These are phyloP conservation scores for Eristalinus aeneus DNA, from an alignment of 2,888 invertebrate genomes.

Conservation along the genomic window DNA sequence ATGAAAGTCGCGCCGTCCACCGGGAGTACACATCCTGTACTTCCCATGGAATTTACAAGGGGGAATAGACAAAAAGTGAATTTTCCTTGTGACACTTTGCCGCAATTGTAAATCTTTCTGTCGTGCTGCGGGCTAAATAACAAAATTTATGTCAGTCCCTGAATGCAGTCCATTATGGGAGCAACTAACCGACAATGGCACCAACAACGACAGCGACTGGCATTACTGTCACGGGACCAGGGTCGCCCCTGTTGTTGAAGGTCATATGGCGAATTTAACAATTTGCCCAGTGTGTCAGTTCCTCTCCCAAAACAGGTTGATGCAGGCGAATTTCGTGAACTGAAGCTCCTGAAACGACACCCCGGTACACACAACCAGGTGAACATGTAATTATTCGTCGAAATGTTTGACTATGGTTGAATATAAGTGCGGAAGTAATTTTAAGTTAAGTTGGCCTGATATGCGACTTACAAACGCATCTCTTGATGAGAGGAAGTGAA, in stretches of 20 bases:
- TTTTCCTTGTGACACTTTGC: conserved; percentile 19
- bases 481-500: too few species aligned
- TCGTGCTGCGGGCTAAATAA: conserved; percentile 27
- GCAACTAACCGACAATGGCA: neutral
- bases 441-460: neutral
- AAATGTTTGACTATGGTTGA: too few species aligned
- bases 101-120: conserved; percentile 49
- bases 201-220: neutral
- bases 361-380: neutral
- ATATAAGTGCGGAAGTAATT: neutral
- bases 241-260: neutral
- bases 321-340: neutral
- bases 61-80: conserved; percentile 34
- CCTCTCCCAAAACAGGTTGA: neutral
- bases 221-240: neutral
- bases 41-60: conserved; percentile 28
- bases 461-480: too few species aligned
- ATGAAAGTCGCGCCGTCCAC: neutral
- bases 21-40: conserved; percentile 1
- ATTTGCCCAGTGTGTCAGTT: neutral
- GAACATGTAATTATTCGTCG: neutral
- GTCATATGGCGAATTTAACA: neutral
- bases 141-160: conserved; percentile 32
- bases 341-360: neutral
- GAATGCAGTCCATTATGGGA: conserved; percentile 27